Evolutionary conservation across 1,140 invertebrate species (phyloP).

Genomic region (Mya arenaria): DNA sequence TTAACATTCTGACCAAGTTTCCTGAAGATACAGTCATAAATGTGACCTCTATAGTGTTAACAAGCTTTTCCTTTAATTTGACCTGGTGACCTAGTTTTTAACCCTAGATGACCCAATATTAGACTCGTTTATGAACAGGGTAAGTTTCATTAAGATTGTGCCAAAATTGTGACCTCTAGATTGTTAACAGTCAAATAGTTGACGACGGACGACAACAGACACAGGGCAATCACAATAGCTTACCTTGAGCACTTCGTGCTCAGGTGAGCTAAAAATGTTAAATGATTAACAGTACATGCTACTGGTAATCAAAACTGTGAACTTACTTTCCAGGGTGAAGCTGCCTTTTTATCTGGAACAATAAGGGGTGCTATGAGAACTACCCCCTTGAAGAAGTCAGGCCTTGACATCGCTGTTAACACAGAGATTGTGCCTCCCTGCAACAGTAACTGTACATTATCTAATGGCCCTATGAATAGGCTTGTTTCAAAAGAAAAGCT

Average conservation of each 20-base stretch:
- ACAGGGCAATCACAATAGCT: too few species aligned
- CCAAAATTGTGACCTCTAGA: not conserved
- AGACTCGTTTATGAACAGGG: not conserved
- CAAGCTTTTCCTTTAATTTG: too few species aligned
- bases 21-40: too few species aligned
- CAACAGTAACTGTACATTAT: constrained; percentile 13
- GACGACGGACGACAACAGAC: not conserved
- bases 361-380: constrained; percentile 74
- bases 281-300: not conserved
- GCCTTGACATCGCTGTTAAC: constrained; percentile 66
- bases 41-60: too few species aligned
- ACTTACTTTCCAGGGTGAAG: constrained; percentile 71
- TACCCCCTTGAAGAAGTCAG: constrained; percentile 74
- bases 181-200: not conserved
- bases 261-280: not conserved
- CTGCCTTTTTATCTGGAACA: constrained; percentile 64
- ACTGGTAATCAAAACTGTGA: not conserved
- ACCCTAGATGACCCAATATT: too few species aligned
- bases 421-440: constrained; percentile 78
- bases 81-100: too few species aligned
- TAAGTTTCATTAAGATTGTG: not conserved
- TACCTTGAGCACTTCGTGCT: too few species aligned
- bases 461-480: not conserved
- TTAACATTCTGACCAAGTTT: too few species aligned
- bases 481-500: too few species aligned